phyloP scores from a whole-genome alignment of 2,888 invertebrate species.

The Sepiola atlantica region DNA sequence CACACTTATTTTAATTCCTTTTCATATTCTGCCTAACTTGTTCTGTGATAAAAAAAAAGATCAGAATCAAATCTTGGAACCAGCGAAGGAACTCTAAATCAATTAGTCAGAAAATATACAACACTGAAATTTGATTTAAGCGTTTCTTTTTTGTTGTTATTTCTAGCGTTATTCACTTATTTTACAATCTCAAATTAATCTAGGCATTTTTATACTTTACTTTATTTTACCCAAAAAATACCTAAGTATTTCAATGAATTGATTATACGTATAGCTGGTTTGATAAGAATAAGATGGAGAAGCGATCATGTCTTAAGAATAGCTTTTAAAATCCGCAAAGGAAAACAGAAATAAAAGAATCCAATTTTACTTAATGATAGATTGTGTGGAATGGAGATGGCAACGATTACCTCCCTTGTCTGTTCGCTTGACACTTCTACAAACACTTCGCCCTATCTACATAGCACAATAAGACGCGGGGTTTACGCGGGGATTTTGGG shows the following conservation, averaged over 20 bases:
- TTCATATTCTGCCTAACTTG: background rate
- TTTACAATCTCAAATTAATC: background rate
- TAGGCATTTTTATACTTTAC: background rate
- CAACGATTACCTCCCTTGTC: slow-evolving; percentile 12
- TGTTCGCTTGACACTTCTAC: background rate
- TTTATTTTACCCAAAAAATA: background rate
- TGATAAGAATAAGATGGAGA: background rate
- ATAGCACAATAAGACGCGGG: background rate
- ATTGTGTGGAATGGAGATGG: background rate
- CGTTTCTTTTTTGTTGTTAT: background rate
- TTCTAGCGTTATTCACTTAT: background rate
- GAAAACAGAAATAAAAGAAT: background rate
- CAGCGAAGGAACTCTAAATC: background rate
- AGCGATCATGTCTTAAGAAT: background rate
- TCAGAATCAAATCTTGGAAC: background rate
- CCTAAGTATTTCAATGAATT: background rate
- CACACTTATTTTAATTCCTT: background rate
- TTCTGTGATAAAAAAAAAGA: background rate
- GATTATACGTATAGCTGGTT: background rate
- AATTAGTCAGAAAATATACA: background rate
- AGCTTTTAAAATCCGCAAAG: background rate
- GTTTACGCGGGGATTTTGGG: background rate
- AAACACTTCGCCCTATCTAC: background rate
- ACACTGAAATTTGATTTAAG: background rate
- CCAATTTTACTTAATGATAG: background rate